Conservation (phyloP, 1,140 invertebrate genomes). For the Eumaeus atala region DNA sequence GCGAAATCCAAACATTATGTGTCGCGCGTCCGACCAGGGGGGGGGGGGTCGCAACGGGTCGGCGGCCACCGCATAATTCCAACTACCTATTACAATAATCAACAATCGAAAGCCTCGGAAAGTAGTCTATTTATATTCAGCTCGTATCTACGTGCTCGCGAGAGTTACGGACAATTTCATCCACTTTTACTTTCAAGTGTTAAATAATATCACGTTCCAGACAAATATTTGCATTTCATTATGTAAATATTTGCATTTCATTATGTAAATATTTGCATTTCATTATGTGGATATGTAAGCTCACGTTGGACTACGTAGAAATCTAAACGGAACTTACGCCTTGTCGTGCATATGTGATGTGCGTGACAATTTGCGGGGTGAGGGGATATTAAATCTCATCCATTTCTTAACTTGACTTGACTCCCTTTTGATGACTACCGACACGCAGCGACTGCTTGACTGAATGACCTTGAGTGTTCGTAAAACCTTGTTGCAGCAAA, state of each 20-base stretch:
- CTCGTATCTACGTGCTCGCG: constrained; percentile 11
- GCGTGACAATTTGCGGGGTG: too few relatives aligned
- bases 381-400: too few relatives aligned
- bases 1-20: constrained; percentile 12
- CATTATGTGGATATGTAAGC: background rate
- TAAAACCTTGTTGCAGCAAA: too few relatives aligned
- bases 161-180: constrained; percentile 7
- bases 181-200: constrained; percentile 21
- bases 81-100: constrained; percentile 13
- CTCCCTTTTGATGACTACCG: too few relatives aligned
- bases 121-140: constrained; percentile 19
- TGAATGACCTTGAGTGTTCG: too few relatives aligned
- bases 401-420: too few relatives aligned
- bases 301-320: too few relatives aligned
- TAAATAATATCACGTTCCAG: constrained; percentile 1
- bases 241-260: background rate
- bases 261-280: background rate
- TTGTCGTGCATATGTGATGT: too few relatives aligned
- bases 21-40: background rate
- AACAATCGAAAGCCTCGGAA: constrained; percentile 19
- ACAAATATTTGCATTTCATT: background rate
- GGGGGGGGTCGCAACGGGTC: too few relatives aligned
- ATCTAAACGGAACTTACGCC: too few relatives aligned
- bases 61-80: constrained; percentile 1
- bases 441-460: too few relatives aligned